Evolutionary conservation across 2,113 vertebrate species (phyloP), one percentile per base, ranked within the genome.

Genomic region (Hemichromis elongatus): DNA sequence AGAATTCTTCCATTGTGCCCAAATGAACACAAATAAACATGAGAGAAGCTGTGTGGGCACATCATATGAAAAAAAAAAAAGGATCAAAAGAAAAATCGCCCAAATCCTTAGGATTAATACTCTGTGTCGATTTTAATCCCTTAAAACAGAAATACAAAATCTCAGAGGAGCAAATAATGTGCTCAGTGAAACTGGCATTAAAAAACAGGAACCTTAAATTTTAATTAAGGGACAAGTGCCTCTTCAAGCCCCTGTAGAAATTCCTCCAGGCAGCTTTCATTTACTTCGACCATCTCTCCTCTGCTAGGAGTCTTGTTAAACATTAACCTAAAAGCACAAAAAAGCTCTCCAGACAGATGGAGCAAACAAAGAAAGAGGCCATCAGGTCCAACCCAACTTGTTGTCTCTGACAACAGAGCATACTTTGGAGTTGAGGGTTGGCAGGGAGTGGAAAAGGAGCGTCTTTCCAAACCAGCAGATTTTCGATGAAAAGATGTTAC

Each of bases 331-430:
- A 77, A 77, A 77, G 77, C 54, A 77, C 68, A 73, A 63, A 77
- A 63, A 55, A n/a, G 75, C 75, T 87, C 82, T 77, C 90, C 89
- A 88, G 88, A 91, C 86, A 94, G 86, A 89, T 82, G 86, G 86
- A 78, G 87, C 87, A 90, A 90, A 87, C 82, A 90, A 82, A 83
- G 84, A 79, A 63, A 88, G 88, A 83, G 89, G 88, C 84, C 86
- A 87, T 85, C 88, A 88, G 79, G 90, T 92, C 77, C 87, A 77
- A 77, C 9, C 68, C 73, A 79, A 63, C 79, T 61, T 93, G 88
- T 90, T 94, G 80, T 93, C 87, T 89, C 89, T 94, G 88, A 93
- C 94, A 92, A 90, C 92, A 93, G 86, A 86, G 86, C 90, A 86
- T 40, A 88, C 50, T 89, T 81, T 11, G 55, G 82, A 57, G 80